Evolutionary conservation across 2,888 invertebrate species (phyloP), one percentile per base, ranked within the genome.

Genomic region (Schizaphis graminum): DNA sequence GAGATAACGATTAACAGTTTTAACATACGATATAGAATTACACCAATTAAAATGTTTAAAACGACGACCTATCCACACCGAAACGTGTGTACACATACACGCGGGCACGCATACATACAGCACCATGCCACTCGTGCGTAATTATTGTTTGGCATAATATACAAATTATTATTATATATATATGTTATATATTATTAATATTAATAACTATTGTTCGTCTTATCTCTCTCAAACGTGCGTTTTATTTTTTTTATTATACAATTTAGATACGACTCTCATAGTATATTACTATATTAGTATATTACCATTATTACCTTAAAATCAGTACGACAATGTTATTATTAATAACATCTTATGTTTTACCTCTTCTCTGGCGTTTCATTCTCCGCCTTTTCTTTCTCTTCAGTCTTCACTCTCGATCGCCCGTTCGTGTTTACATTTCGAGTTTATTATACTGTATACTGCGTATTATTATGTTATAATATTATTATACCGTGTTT

Each of bases 381-480:
- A 35, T 77, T 35, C 28, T 13, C 44, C 91, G 35, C n/a, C 28
- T 91, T 91, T 86, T 91, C 56, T 28, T 85, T 28, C 57, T 44
- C 61, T n/a, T 35, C 77, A 77, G 44, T 44, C n/a, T 35, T 86
- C 92, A 44, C 84, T 49, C 41, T 53, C n/a, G 85, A 87, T 88
- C 92, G 26, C 44, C 77, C 44, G 88, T 41, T 84, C 35, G 28
- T 93, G 89, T 93, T 93, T 93, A 93, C 93, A 89, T 93, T 84
- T 77, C 53, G 89, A 77, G 89, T 89, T 90, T 57, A 85, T 57
- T 53, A 89, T 89, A 56, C 53, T 56, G 53, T 41, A 41, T 56
- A 88, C n/a, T 47, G 56, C 56, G 56, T 88, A 56, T 57, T 93
- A 41, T 89, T 89, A 47, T 84, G 77, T 16, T 90, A 85, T 77